These are phyloP conservation scores for Drosophila rellima DNA, from an alignment of 2,888 invertebrate genomes.

Conservation along the genomic window DNA sequence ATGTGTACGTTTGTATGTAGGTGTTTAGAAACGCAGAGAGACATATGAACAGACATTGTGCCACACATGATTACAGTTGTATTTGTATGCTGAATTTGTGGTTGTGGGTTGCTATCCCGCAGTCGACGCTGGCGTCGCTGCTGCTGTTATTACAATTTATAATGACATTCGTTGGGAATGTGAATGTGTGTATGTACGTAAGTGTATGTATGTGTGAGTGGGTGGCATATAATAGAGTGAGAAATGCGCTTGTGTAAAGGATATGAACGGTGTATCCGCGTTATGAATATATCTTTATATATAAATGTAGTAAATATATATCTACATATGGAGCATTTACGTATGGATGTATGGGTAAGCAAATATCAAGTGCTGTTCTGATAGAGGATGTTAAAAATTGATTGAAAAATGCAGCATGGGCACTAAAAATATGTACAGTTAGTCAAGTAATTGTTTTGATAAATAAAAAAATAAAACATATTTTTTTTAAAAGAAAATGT, in stretches of 20 bases:
- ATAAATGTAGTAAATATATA: slow-evolving; percentile 19
- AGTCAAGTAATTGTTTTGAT: not conserved
- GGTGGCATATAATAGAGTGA: slow-evolving; percentile 67
- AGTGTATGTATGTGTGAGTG: slow-evolving; percentile 24
- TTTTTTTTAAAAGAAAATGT: too few relatives aligned
- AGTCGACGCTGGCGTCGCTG: slow-evolving; percentile 63
- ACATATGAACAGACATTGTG: slow-evolving; percentile 39
- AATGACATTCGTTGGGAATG: slow-evolving; percentile 81
- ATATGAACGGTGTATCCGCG: slow-evolving; percentile 74
- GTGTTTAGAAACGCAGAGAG: slow-evolving; percentile 69
- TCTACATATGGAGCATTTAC: slow-evolving; percentile 19
- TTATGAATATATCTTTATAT: slow-evolving; percentile 72
- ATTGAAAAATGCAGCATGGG: slow-evolving; percentile 13
- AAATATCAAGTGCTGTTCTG: slow-evolving; percentile 7
- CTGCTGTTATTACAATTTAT: slow-evolving; percentile 82
- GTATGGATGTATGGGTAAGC: slow-evolving; percentile 3
- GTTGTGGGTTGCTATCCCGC: slow-evolving; percentile 59
- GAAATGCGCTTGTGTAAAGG: slow-evolving; percentile 70
- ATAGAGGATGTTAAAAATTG: slow-evolving; percentile 19
- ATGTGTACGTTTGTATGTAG: slow-evolving; percentile 50
- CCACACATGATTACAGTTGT: slow-evolving; percentile 80
- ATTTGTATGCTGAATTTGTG: slow-evolving; percentile 81
- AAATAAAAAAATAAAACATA: not conserved
- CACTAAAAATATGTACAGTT: not conserved
- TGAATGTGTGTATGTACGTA: slow-evolving; percentile 29